These are phyloP conservation scores for Archips crataeganus DNA, from an alignment of 2,888 invertebrate genomes.

Conservation along the genomic window DNA sequence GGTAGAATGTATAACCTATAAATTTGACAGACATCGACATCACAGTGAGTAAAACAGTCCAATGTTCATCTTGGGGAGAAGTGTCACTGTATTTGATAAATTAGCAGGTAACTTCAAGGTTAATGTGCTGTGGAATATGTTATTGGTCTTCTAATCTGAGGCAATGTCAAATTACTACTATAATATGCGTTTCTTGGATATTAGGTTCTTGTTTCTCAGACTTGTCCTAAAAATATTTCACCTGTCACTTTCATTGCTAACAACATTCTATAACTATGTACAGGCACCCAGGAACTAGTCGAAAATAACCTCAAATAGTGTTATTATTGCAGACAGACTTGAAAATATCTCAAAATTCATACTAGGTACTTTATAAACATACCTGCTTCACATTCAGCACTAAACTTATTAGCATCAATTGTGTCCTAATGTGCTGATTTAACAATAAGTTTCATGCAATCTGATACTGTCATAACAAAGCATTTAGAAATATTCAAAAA, in stretches of 20 bases:
- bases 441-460: slow-evolving; percentile 13
- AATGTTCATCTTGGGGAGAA: slow-evolving; percentile 68
- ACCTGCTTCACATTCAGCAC: not conserved
- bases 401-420: not conserved
- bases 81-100: slow-evolving; percentile 63
- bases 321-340: slow-evolving; percentile 3
- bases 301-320: slow-evolving; percentile 35
- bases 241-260: slow-evolving; percentile 41
- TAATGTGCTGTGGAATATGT: slow-evolving; percentile 52
- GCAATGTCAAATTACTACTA: not conserved
- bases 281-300: slow-evolving; percentile 33
- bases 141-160: slow-evolving; percentile 46
- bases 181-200: not conserved
- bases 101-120: slow-evolving; percentile 68
- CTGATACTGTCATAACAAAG: slow-evolving; percentile 26
- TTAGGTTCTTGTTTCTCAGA: slow-evolving; percentile 2
- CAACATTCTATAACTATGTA: slow-evolving; percentile 35
- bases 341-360: slow-evolving; percentile 11
- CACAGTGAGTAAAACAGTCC: slow-evolving; percentile 62
- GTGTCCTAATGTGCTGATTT: slow-evolving; percentile 19
- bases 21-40: slow-evolving; percentile 65
- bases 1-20: slow-evolving; percentile 73
- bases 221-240: slow-evolving; percentile 24
- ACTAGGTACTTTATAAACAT: slow-evolving; percentile 3
- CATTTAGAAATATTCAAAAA: slow-evolving; percentile 15